A percentile compares a stretch with the other conserved stretches of the same genome.
Conservation (phyloP, 1,140 invertebrate species). For the Drosophila mojavensis region DNA sequence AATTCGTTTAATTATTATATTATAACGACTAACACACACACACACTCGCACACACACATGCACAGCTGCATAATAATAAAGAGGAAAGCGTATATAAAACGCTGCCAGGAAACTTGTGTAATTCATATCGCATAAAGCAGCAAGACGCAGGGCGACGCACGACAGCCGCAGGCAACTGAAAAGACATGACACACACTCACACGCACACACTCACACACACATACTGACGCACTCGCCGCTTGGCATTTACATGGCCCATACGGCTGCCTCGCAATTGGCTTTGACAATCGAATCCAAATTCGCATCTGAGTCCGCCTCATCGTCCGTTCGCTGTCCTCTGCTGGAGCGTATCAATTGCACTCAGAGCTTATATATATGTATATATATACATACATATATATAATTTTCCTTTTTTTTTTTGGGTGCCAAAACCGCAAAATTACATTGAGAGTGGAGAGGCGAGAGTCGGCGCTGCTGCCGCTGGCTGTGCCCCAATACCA, state of each 20-base stretch:
- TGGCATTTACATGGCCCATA: conserved; percentile 63
- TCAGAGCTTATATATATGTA: conserved; percentile 18
- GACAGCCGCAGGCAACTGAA: conserved; percentile 55
- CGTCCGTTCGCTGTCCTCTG: conserved; percentile 43
- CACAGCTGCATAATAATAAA: conserved; percentile 67
- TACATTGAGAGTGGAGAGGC: conserved; percentile 56
- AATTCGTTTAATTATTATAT: conserved; percentile 82
- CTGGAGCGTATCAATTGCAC: conserved; percentile 72
- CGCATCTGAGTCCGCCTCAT: conserved; percentile 28
- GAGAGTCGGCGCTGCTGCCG: conserved; percentile 1
- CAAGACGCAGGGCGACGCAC: conserved; percentile 22
- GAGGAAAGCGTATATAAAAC: conserved; percentile 78
- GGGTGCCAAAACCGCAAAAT: conserved; percentile 73
- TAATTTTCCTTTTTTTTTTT: conserved; percentile 30
- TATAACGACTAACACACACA: conserved; percentile 57
- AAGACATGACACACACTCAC: conserved; percentile 48
- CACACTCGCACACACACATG: not conserved
- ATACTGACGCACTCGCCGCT: not conserved
- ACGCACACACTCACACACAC: conserved; percentile 14
- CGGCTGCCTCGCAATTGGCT: conserved; percentile 46
- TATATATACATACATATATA: not conserved
- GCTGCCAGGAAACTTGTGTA: conserved; percentile 78
- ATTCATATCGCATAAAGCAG: conserved; percentile 75
- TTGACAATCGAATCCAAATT: conserved; percentile 75
- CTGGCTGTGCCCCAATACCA: conserved; percentile 46